Percentiles rank a stretch among this genome's conserved stretches.
Evolutionary conservation across 2,113 vertebrate genomes (phyloP).

Genomic region (Lonchura striata): DNA sequence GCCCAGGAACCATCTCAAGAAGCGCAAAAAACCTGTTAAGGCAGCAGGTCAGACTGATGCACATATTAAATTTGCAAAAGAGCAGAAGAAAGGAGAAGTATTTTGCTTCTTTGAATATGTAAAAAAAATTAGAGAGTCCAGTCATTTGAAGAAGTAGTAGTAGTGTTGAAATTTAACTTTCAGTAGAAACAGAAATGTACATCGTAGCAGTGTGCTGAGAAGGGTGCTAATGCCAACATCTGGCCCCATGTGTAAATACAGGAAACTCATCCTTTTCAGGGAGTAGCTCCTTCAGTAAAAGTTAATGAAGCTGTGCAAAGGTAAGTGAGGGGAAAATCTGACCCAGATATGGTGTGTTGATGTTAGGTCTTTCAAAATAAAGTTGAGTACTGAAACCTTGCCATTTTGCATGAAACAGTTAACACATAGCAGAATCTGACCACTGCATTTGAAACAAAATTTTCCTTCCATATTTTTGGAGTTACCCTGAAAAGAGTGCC

Average conservation of each 20-base stretch:
- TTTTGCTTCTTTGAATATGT: not conserved
- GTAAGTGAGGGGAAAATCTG: constrained; percentile 1
- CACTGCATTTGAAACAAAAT: not conserved
- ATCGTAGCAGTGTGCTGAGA: not conserved
- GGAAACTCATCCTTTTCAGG: not conserved
- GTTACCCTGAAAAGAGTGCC: not conserved
- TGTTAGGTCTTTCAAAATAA: not conserved
- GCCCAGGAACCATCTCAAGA: not conserved
- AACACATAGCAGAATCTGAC: not conserved
- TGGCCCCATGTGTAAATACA: not conserved
- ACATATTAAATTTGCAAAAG: not conserved
- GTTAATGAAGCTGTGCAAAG: constrained; percentile 1
- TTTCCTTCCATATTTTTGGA: not conserved
- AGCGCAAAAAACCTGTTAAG: not conserved
- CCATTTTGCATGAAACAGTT: not conserved
- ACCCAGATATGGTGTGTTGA: not conserved
- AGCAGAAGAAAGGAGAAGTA: not conserved
- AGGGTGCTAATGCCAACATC: not conserved
- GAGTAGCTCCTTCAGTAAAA: not conserved
- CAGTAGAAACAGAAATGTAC: not conserved
- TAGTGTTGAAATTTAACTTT: not conserved
- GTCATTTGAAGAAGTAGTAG: not conserved
- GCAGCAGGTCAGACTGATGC: not conserved
- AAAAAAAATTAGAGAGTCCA: not conserved
- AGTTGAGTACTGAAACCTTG: not conserved